Base-by-base conservation (phyloP, 2,797 vertebrate genomes). In the Pangasius djambal region DNA sequence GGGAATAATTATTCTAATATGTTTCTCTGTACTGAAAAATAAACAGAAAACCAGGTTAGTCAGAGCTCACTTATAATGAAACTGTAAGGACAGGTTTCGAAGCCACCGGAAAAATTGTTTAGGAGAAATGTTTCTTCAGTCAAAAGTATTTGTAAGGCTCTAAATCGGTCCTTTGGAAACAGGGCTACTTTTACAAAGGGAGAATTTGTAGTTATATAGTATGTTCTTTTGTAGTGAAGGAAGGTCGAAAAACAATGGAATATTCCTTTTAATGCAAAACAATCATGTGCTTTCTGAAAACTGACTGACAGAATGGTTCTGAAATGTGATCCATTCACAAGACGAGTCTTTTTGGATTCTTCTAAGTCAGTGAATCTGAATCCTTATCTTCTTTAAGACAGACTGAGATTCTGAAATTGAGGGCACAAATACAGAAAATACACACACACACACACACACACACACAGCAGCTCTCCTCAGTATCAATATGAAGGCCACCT, bases 401-500 rank as follows among this genome's bases (percentile, higher is more conserved):
- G 37, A 25, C 40, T 57, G 12, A 63, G 20, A 88, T 86, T 75
- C 7, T 48, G 13, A 48, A 31, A 34, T 34, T 52, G n/a, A 69
- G 16, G 28, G 48, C 48, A 85, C 16, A 34, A 22, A 44, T 44
- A 44, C 1, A 59, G 31, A 81, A 81, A 28, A 52, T 40, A 28
- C 44, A 77, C 70, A 88, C 69, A 85, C 69, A 77, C 82, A 77
- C n/a, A 72, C 65, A 74, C 78, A 48, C 50, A 34, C 57, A 61
- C 37, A 9, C 4, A 55, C 28, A 72, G 63, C 20, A 55, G 15
- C 81, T 88, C 78, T 31, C 86, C 61, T 84, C 31, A 1, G 34
- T 81, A 89, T 79, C 77, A 87, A 69, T 86, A 86, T 78, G 12
- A 74, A 52, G 69, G 65, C 40, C 70, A 86, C 34, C 70, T 88